Conservation (phyloP, 1,140 invertebrate genomes). For the Tachypleus tridentatus region DNA sequence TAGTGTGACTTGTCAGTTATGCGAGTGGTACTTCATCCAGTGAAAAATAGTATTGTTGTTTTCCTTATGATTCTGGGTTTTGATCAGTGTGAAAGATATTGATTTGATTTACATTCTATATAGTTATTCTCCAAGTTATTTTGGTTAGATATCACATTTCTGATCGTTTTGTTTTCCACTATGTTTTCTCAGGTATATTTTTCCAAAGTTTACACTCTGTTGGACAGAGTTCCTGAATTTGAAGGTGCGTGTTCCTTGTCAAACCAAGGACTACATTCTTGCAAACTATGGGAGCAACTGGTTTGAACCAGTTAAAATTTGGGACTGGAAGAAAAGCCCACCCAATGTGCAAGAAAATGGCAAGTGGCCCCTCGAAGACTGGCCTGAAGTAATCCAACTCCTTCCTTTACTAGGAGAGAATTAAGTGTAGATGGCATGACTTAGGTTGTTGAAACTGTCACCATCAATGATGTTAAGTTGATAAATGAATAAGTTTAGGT, state of each 20-base stretch:
- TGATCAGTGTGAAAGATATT: too few relatives aligned
- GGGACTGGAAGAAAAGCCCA: conserved; percentile 48
- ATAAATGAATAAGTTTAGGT: too few relatives aligned
- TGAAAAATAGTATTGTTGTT: too few relatives aligned
- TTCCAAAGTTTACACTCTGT: conserved; percentile 43
- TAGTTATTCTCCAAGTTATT: too few relatives aligned
- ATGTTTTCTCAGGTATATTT: conserved; percentile 38
- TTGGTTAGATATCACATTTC: too few relatives aligned
- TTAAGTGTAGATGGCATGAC: background rate
- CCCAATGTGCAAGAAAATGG: conserved; percentile 44
- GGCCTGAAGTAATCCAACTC: conserved; percentile 41
- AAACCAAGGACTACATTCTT: conserved; percentile 40
- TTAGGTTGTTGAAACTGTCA: too few relatives aligned
- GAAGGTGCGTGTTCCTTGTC: conserved; percentile 43
- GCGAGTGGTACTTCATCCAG: too few relatives aligned
- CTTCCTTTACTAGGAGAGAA: conserved; percentile 25
- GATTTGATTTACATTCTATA: too few relatives aligned
- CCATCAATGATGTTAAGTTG: too few relatives aligned
- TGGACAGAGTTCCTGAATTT: conserved; percentile 46
- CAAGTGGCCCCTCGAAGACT: conserved; percentile 39
- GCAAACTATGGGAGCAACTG: conserved; percentile 47
- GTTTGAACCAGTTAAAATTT: conserved; percentile 38
- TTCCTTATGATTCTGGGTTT: too few relatives aligned
- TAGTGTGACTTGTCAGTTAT: too few relatives aligned
- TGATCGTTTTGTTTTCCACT: too few relatives aligned